A percentile compares a stretch with the other conserved stretches of the same genome.
Conservation (phyloP, 2,797 vertebrate species). For the Danio choprae region DNA sequence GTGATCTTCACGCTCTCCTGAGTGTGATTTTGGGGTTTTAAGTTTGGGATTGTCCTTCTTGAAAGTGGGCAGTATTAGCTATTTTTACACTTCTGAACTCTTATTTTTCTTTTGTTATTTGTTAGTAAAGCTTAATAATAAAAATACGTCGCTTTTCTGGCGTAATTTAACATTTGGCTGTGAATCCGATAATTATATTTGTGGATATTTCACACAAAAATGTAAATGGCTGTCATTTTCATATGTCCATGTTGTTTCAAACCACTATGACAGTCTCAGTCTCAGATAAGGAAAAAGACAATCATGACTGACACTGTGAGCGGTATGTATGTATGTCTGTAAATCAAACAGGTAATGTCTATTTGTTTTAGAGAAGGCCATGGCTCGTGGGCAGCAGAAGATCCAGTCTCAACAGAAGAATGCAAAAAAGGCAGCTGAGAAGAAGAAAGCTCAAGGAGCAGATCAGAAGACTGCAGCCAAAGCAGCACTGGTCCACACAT, state of each 20-base stretch:
- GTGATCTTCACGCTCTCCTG: neutral
- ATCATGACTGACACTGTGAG: neutral
- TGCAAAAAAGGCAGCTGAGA: slow-evolving; percentile 85
- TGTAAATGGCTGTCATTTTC: neutral
- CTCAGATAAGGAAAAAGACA: neutral
- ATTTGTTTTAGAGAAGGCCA: slow-evolving; percentile 59
- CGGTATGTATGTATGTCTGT: neutral
- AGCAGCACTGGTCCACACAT: slow-evolving; percentile 83
- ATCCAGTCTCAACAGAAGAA: slow-evolving; percentile 88
- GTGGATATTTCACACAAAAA: neutral
- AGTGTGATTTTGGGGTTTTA: neutral
- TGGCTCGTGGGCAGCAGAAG: slow-evolving; percentile 89
- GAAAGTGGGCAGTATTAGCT: neutral
- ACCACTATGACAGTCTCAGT: neutral
- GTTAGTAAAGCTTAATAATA: no score
- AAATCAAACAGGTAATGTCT: neutral
- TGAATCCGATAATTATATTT: neutral
- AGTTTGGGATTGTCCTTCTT: neutral
- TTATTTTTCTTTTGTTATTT: neutral
- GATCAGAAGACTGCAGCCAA: slow-evolving; percentile 87
- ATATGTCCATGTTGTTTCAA: neutral
- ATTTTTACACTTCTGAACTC: neutral
- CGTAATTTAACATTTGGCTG: no score
- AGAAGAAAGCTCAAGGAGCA: slow-evolving; percentile 81
- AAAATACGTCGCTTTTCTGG: no score